Evolutionary conservation across 2,888 invertebrate species (phyloP), one percentile per base, ranked within the genome.

Genomic region (Arenicola marina): DNA sequence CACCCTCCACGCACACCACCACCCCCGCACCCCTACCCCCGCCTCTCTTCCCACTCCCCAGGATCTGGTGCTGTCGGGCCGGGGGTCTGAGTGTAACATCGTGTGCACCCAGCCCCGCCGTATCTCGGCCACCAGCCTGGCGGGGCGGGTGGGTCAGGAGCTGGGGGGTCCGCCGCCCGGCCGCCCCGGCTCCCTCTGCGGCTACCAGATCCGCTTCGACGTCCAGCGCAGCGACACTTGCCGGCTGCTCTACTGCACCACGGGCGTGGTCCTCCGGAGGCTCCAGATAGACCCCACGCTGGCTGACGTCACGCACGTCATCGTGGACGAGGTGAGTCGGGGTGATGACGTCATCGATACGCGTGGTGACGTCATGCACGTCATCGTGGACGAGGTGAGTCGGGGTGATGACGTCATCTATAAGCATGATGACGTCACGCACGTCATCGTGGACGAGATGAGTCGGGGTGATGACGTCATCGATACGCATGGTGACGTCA

Each of bases 201-300:
- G 69, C 38, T 69, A 69, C 51, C 66, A 66, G 60, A 69, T 69
- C 29, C 58, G 78, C 46, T 79, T 80, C 67, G 80, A 81, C 62
- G 72, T 76, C 2, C 72, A 72, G 62, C 68, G 67, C 54, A 70
- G 75, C 21, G 70, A 69, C 18, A 74, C 73, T 33, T 78, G 78
- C 0, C 65, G 75, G 28, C 69, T 81, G 57, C 60, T 90, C 66
- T 95, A 89, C 80, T 94, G 94, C 81, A 96, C 96, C 0, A 94
- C 95, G 0, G 96, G 95, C 2, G 89, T 95, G 57, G 84, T 96
- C 33, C 82, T 96, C 46, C 89, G 92, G 76, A 89, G 89, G 70
- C 86, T 96, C 83, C 91, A 93, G 83, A 78, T 83, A 0, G 90
- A 95, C 61, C 67, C 74, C 0, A 54, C 62, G n/a, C 69, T 82